Percentiles rank a stretch among this genome's conserved stretches.
phyloP scores from a whole-genome alignment of 2,888 invertebrate species.

The Osmoderma eremita region DNA sequence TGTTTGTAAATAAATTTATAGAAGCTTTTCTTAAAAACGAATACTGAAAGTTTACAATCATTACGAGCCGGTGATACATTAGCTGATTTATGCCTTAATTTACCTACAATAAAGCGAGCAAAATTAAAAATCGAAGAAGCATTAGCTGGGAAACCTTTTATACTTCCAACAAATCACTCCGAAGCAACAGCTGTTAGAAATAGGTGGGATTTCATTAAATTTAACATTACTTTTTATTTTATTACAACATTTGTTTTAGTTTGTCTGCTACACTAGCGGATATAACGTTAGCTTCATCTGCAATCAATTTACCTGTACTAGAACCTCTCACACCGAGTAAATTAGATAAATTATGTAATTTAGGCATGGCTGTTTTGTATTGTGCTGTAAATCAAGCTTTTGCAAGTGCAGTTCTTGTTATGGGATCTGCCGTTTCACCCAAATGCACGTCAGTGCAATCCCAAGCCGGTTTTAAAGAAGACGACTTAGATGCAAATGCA shows the following conservation, averaged over 20 bases:
- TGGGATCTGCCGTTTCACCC: constrained; percentile 69
- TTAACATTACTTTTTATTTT: too few relatives aligned
- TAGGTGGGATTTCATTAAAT: constrained; percentile 61
- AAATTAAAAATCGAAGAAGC: constrained; percentile 72
- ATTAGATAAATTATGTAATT: constrained; percentile 81
- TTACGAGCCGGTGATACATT: constrained; percentile 84
- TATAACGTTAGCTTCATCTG: constrained; percentile 83
- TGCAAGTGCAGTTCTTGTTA: constrained; percentile 70
- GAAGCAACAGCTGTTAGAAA: constrained; percentile 80
- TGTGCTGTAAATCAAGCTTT: constrained; percentile 80
- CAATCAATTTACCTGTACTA: constrained; percentile 85
- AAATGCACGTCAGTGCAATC: constrained; percentile 65
- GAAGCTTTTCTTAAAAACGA: constrained; percentile 82
- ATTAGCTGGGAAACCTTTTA: constrained; percentile 73
- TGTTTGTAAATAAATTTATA: constrained; percentile 55
- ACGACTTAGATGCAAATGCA: constrained; percentile 82
- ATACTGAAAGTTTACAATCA: constrained; percentile 80
- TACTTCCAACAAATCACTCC: constrained; percentile 73
- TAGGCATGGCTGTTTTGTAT: constrained; percentile 86
- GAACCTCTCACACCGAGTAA: constrained; percentile 89
- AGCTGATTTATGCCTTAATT: constrained; percentile 81
- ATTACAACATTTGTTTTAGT: constrained; percentile 61
- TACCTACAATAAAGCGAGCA: constrained; percentile 75
- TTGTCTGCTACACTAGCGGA: constrained; percentile 85
- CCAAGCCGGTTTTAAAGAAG: constrained; percentile 67